Base-by-base conservation (phyloP, 2,888 invertebrate species). In the Lycia hirtaria region DNA sequence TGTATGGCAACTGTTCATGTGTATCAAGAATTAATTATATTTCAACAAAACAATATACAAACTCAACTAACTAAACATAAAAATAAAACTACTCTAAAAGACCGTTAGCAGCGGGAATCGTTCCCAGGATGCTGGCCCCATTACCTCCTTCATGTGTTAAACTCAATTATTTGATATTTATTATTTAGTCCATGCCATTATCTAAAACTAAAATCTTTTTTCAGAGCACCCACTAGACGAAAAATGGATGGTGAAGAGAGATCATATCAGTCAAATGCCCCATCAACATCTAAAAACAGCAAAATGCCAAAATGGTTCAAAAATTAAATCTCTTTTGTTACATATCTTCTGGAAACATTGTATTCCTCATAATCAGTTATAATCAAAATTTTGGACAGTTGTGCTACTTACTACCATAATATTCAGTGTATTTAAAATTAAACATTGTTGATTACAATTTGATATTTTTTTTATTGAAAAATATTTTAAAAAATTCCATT, bases 221-320 rank as follows among this genome's bases (percentile, higher is more conserved):
- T 35, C 77, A 91, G 91, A 68, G 89, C 90, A 40, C 90, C 89
- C 0, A 83, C 76, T 56, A 78, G 89, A 68, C 79, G 82, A 72
- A 87, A 85, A 72, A 60, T 69, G 10, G 84, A 86, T 17, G 76
- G 79, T 14, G 56, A 71, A 12, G 69, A 71, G 12, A 68, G 43
- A 53, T 65, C 78, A 3, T 73, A 72, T 41, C 74, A 59, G 43
- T 50, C 72, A 28, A 72, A 62, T 53, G 60, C 54, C 22, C 68
- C 82, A 20, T 84, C 87, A 7, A 79, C 82, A 51, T 80, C 87
- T 4, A 88, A 86, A 68, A 80, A 75, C 56, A 83, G 76, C 55
- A 89, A 88, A 80, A 68, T 88, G 33, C 92, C 93, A 12, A 92
- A 87, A 69, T 93, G 93, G 93, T 92, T 92, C 64, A 92, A 91